Conservation (phyloP, 2,113 vertebrate genomes). For the Acrocephalus kingi region DNA sequence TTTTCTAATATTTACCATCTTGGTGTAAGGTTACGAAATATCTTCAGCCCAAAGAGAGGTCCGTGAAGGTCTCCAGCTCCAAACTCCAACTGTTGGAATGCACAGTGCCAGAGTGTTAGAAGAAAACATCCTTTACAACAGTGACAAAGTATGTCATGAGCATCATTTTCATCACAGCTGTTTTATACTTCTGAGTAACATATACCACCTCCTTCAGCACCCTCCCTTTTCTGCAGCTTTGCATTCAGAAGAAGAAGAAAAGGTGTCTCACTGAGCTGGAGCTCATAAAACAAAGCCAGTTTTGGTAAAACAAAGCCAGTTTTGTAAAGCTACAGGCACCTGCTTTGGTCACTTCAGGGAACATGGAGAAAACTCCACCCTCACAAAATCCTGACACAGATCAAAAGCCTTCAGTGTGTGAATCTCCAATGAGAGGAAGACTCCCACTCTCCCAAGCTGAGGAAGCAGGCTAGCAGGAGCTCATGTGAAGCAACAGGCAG, state of each 20-base stretch:
- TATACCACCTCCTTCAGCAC: background rate
- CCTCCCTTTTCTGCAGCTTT: background rate
- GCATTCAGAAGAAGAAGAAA: background rate
- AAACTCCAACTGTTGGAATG: conserved; percentile 85
- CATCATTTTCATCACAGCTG: background rate
- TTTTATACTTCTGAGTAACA: background rate
- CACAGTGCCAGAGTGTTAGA: background rate
- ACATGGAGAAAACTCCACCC: background rate
- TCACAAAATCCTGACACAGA: background rate
- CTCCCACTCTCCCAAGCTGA: background rate
- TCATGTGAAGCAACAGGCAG: background rate
- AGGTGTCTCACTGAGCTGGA: background rate
- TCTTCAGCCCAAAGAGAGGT: conserved; percentile 90
- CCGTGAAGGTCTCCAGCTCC: conserved; percentile 94
- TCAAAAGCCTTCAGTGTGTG: background rate
- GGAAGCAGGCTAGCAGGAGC: background rate
- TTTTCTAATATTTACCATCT: conserved; percentile 81
- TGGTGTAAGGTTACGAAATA: conserved; percentile 94
- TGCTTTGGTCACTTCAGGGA: background rate
- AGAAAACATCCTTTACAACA: background rate
- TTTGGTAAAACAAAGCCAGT: background rate
- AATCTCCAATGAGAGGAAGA: background rate
- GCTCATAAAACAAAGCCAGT: background rate
- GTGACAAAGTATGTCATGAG: background rate
- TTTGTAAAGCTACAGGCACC: background rate